These are phyloP conservation scores for Drosophila novamexicana DNA, from an alignment of 1,140 invertebrate species.

Conservation along the genomic window DNA sequence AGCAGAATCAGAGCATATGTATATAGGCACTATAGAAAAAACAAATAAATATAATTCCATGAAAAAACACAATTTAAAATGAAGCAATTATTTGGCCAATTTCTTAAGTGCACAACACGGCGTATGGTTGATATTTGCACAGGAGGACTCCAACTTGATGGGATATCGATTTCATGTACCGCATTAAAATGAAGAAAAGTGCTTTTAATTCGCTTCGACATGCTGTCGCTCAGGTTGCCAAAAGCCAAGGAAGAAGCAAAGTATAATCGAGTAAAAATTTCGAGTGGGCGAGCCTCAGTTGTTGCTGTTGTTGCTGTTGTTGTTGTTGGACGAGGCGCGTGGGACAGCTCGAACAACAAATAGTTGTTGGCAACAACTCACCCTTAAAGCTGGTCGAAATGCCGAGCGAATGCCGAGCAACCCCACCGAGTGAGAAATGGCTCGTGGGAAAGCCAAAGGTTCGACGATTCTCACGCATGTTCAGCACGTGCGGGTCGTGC, in stretches of 20 bases:
- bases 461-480: slow-evolving; percentile 82
- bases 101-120: slow-evolving; percentile 15
- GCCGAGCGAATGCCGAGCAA: slow-evolving; percentile 15
- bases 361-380: slow-evolving; percentile 24
- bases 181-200: slow-evolving; percentile 69
- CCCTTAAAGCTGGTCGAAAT: slow-evolving; percentile 10
- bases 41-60: neutral
- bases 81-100: slow-evolving; percentile 2
- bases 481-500: slow-evolving; percentile 81
- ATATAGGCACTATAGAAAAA: neutral
- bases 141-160: neutral
- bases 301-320: slow-evolving; percentile 12
- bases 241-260: slow-evolving; percentile 40
- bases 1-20: no score
- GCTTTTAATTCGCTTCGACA: slow-evolving; percentile 68
- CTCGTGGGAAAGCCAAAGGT: slow-evolving; percentile 83
- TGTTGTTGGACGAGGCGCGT: slow-evolving; percentile 26
- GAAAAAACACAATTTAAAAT: neutral
- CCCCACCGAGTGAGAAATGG: slow-evolving; percentile 44
- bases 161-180: slow-evolving; percentile 43
- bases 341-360: slow-evolving; percentile 19
- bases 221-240: slow-evolving; percentile 70
- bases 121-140: slow-evolving; percentile 28
- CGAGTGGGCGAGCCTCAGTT: slow-evolving; percentile 2
- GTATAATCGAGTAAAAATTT: slow-evolving; percentile 4